These are phyloP conservation scores for Perca fluviatilis DNA, from an alignment of 2,113 vertebrate species.

Conservation along the genomic window DNA sequence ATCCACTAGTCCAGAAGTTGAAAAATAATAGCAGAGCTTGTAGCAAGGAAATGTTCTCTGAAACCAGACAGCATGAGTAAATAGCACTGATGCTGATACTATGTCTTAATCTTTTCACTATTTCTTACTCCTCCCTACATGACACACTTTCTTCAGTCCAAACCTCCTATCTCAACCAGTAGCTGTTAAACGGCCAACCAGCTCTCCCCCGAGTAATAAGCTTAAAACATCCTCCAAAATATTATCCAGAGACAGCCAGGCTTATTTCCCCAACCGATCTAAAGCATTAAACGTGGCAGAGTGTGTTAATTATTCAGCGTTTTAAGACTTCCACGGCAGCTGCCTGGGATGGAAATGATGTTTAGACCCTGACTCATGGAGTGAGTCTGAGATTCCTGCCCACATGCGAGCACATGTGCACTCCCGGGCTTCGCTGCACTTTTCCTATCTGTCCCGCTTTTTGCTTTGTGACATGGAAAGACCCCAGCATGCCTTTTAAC, in stretches of 20 bases:
- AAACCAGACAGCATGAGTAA: neutral
- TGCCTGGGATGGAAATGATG: slow-evolving; percentile 63
- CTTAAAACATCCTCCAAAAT: slow-evolving; percentile 51
- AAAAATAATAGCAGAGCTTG: neutral
- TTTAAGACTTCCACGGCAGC: slow-evolving; percentile 59
- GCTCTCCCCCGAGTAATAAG: slow-evolving; percentile 38
- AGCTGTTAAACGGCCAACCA: slow-evolving; percentile 26
- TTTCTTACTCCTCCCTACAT: neutral
- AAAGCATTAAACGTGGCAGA: slow-evolving; percentile 47
- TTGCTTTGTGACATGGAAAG: slow-evolving; percentile 27
- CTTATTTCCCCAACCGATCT: slow-evolving; percentile 24
- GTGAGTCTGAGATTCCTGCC: slow-evolving; percentile 57
- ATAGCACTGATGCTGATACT: neutral
- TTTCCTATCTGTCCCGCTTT: slow-evolving; percentile 36
- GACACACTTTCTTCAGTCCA: neutral
- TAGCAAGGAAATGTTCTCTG: neutral
- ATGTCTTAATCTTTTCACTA: neutral
- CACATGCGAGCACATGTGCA: slow-evolving; percentile 52
- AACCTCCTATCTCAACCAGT: slow-evolving; percentile 24
- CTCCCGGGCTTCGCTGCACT: slow-evolving; percentile 33
- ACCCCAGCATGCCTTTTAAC: slow-evolving; percentile 30
- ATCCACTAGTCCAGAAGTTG: neutral
- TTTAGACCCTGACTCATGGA: slow-evolving; percentile 72
- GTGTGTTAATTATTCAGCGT: slow-evolving; percentile 59
- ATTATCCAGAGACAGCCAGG: slow-evolving; percentile 38